Percentiles rank a stretch among this genome's conserved stretches.
Conservation (phyloP, 2,113 vertebrate species). For the Terrapene triunguis region DNA sequence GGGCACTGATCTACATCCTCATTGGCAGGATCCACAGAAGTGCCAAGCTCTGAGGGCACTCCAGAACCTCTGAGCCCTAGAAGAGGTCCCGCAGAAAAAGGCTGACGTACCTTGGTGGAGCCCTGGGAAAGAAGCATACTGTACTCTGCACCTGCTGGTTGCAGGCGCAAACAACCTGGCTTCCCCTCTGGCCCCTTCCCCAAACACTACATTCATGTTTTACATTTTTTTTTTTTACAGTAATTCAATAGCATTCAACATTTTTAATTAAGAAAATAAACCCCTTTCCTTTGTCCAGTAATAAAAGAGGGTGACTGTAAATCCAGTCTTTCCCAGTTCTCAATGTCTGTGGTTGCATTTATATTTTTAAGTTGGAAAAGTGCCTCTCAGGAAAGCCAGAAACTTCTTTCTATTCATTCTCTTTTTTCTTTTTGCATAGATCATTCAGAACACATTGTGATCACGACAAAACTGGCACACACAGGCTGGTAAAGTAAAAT, state of each 20-base stretch:
- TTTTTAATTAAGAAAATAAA: constrained; percentile 34
- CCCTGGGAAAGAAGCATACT: background rate
- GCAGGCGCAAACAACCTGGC: background rate
- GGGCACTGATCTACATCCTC: background rate
- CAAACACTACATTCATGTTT: background rate
- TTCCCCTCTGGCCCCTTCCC: background rate
- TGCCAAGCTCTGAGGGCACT: background rate
- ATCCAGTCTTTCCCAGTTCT: constrained; percentile 49
- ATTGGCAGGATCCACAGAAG: background rate
- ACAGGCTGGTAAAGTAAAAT: constrained; percentile 16
- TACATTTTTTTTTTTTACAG: background rate
- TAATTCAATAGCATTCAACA: background rate
- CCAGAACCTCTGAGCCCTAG: background rate
- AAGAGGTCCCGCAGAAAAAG: background rate
- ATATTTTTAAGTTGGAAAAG: constrained; percentile 52
- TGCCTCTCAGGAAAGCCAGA: constrained; percentile 60
- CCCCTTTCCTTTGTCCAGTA: constrained; percentile 4
- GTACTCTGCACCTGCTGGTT: background rate
- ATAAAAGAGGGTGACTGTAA: constrained; percentile 45
- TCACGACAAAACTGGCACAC: background rate
- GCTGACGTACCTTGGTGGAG: fast-evolving
- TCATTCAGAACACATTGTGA: constrained; percentile 10
- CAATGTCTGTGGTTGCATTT: constrained; percentile 53
- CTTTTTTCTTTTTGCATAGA: constrained; percentile 11
- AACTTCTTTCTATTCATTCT: constrained; percentile 46